A percentile compares a stretch with the other conserved stretches of the same genome.
phyloP scores from a whole-genome alignment of 1,140 invertebrate genomes.

The Oppia nitens region DNA sequence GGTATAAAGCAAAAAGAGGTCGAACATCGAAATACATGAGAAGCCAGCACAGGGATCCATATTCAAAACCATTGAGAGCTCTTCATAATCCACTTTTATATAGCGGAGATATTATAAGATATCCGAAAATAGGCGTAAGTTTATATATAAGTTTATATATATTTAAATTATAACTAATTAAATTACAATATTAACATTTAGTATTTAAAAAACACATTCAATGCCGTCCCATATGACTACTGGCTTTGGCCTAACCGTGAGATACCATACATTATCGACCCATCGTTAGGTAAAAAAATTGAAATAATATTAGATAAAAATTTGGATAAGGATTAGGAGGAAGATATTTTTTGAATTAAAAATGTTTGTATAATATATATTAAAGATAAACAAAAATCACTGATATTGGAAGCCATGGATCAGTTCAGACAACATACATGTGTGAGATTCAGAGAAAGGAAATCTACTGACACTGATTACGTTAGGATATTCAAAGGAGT shows the following conservation, averaged over 20 bases:
- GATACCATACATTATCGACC: constrained; percentile 21
- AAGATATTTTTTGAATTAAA: neutral
- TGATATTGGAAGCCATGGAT: constrained; percentile 28
- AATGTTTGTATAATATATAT: neutral
- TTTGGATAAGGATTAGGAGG: too few relatives aligned
- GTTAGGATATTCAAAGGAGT: constrained; percentile 18
- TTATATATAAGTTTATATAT: too few relatives aligned
- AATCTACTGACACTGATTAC: constrained; percentile 11
- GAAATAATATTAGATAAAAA: too few relatives aligned
- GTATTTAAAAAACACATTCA: too few relatives aligned
- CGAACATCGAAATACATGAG: neutral
- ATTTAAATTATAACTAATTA: too few relatives aligned
- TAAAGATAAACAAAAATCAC: neutral
- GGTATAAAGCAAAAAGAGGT: neutral
- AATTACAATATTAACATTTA: too few relatives aligned
- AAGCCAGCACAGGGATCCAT: neutral
- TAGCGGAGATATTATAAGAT: neutral
- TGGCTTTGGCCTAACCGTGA: constrained; percentile 20
- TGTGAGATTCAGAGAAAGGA: constrained; percentile 17
- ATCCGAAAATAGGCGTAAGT: neutral
- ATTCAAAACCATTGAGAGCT: neutral
- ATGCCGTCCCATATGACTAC: constrained; percentile 7
- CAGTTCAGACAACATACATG: constrained; percentile 37
- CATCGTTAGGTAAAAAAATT: constrained; percentile 8
- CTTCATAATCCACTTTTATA: neutral